These are phyloP conservation scores for Drosophila planitibia DNA, from an alignment of 2,888 invertebrate species.

Conservation along the genomic window DNA sequence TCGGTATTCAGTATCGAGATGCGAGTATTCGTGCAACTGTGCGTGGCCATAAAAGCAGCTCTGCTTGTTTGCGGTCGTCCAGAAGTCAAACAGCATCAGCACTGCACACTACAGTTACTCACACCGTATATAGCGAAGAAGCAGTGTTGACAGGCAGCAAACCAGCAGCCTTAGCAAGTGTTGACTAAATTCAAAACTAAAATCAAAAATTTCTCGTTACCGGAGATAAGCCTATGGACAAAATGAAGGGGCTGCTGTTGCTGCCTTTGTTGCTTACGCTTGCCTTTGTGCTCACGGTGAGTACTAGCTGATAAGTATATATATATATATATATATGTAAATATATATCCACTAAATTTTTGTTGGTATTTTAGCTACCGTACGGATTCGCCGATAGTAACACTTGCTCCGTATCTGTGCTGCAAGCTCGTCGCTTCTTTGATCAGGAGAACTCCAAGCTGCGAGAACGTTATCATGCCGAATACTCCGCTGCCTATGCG, in stretches of 20 bases:
- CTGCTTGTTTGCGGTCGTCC: constrained; percentile 12
- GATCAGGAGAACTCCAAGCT: constrained; percentile 87
- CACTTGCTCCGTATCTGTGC: constrained; percentile 77
- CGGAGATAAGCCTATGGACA: background rate
- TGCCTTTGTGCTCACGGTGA: constrained; percentile 25
- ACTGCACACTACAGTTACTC: background rate
- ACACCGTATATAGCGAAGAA: background rate
- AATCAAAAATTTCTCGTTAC: background rate
- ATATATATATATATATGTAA: background rate
- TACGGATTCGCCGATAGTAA: constrained; percentile 19
- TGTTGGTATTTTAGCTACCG: constrained; percentile 37
- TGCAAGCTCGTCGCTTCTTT: constrained; percentile 88
- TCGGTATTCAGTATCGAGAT: constrained; percentile 21
- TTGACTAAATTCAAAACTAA: constrained; percentile 33
- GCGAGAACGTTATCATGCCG: constrained; percentile 87
- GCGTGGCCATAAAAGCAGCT: constrained; percentile 53
- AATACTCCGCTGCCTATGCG: constrained; percentile 87
- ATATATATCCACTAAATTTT: background rate
- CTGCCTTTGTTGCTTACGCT: constrained; percentile 9
- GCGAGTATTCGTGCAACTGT: constrained; percentile 1
- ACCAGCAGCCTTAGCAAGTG: background rate
- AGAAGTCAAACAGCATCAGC: constrained; percentile 19
- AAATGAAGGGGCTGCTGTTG: constrained; percentile 21
- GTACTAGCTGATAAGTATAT: constrained; percentile 4
- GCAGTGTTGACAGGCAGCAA: background rate